Conservation (phyloP, 64 coral and sea anemone genomes). For the Orbicella faveolata region DNA sequence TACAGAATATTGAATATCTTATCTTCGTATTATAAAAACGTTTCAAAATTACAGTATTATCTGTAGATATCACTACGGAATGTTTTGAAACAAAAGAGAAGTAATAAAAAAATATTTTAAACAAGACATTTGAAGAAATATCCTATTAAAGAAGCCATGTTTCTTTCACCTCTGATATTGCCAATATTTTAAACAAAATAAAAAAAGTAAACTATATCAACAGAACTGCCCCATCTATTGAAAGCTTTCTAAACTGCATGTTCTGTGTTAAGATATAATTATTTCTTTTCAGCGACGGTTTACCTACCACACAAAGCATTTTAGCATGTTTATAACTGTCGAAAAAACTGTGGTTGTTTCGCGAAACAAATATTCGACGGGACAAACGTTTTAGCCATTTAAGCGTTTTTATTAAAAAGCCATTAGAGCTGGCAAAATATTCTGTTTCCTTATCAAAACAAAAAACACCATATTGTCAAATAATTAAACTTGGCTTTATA, state of each 20-base stretch:
- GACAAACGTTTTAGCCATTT: background rate
- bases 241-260: too few species aligned
- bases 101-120: background rate
- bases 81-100: background rate
- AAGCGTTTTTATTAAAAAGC: background rate
- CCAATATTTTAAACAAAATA: background rate
- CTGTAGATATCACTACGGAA: background rate
- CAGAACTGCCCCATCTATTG: too few species aligned
- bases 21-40: background rate
- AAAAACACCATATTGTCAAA: conserved; percentile 10
- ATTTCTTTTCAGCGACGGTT: too few species aligned
- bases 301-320: too few species aligned
- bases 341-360: too few species aligned
- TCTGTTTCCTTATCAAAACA: background rate
- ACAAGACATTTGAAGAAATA: background rate
- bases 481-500: background rate
- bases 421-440: conserved; percentile 2
- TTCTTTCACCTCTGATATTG: background rate
- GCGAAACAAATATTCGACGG: background rate
- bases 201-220: background rate
- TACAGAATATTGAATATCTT: background rate
- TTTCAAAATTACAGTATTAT: background rate
- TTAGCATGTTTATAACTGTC: too few species aligned
- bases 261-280: too few species aligned
- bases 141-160: background rate